These are phyloP conservation scores for Leptinotarsa tumamoca DNA, from an alignment of 2,888 invertebrate species.

Conservation along the genomic window DNA sequence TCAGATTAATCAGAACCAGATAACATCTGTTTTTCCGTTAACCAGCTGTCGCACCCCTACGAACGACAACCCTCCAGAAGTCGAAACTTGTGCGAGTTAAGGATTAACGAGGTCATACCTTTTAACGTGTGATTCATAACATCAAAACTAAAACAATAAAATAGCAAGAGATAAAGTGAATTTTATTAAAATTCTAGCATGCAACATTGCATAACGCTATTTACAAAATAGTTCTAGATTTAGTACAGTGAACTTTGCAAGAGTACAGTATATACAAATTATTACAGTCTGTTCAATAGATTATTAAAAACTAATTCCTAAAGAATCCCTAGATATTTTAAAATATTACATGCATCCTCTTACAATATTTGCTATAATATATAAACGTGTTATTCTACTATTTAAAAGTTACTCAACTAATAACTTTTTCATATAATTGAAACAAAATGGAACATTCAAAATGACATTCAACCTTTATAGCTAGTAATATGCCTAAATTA, in stretches of 20 bases:
- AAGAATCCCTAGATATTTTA: constrained; percentile 48
- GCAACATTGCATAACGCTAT: constrained; percentile 62
- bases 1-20: no score
- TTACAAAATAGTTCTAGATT: constrained; percentile 61
- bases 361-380: constrained; percentile 45
- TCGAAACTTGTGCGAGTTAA: no score
- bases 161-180: constrained; percentile 61
- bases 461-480: constrained; percentile 41
- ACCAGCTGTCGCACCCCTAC: no score
- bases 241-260: constrained; percentile 59
- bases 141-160: constrained; percentile 16
- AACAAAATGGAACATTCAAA: constrained; percentile 46
- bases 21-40: background rate
- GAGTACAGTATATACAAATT: constrained; percentile 58
- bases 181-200: constrained; percentile 64
- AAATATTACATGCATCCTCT: constrained; percentile 52
- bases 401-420: constrained; percentile 35
- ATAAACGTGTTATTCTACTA: constrained; percentile 42
- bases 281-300: constrained; percentile 58
- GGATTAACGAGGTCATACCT: no score
- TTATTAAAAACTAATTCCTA: constrained; percentile 46
- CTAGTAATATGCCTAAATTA: constrained; percentile 45
- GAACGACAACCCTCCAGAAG: no score
- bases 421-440: constrained; percentile 36
- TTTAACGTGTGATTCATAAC: background rate